Evolutionary conservation across 1,140 invertebrate genomes (phyloP).

Genomic region (Muscidifurax raptorellus): DNA sequence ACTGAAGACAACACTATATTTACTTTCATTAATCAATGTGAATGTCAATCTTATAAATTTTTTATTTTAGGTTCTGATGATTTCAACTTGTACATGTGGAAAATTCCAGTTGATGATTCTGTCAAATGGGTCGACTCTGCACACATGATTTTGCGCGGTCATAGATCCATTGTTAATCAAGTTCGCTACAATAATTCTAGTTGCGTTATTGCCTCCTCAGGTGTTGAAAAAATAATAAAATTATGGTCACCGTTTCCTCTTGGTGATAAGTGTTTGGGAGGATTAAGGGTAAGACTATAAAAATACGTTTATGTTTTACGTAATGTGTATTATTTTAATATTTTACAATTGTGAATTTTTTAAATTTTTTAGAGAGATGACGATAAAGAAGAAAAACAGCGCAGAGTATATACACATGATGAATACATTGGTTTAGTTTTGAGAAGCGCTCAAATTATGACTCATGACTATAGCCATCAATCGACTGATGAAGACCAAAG

Average conservation of each 20-base stretch:
- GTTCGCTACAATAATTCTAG: slow-evolving; percentile 92
- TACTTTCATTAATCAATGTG: background rate
- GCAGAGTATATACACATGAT: slow-evolving; percentile 89
- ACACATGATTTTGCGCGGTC: slow-evolving; percentile 90
- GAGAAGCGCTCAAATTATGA: slow-evolving; percentile 84
- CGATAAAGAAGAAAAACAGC: slow-evolving; percentile 78
- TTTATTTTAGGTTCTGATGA: slow-evolving; percentile 87
- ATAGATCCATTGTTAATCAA: slow-evolving; percentile 97
- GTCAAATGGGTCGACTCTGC: slow-evolving; percentile 81
- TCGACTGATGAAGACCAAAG: slow-evolving; percentile 92
- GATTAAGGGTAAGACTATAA: slow-evolving; percentile 64
- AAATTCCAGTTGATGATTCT: slow-evolving; percentile 80
- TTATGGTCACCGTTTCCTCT: slow-evolving; percentile 76
- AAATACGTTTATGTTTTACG: slow-evolving; percentile 11
- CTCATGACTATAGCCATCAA: slow-evolving; percentile 87
- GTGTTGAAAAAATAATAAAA: slow-evolving; percentile 97
- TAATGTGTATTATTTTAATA: background rate
- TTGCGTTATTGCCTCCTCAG: slow-evolving; percentile 92
- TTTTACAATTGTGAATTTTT: background rate
- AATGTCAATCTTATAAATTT: slow-evolving; percentile 16
- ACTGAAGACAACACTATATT: slow-evolving; percentile 9
- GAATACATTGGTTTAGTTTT: slow-evolving; percentile 91
- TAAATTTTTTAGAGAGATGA: slow-evolving; percentile 62
- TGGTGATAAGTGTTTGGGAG: slow-evolving; percentile 66
- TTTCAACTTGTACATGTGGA: slow-evolving; percentile 97